Percentiles rank a stretch among this genome's conserved stretches.
These are phyloP conservation scores for Cassiopea xamachana DNA, from an alignment of 30 jellyfish, hydroid and myxozoan genomes.

Conservation along the genomic window DNA sequence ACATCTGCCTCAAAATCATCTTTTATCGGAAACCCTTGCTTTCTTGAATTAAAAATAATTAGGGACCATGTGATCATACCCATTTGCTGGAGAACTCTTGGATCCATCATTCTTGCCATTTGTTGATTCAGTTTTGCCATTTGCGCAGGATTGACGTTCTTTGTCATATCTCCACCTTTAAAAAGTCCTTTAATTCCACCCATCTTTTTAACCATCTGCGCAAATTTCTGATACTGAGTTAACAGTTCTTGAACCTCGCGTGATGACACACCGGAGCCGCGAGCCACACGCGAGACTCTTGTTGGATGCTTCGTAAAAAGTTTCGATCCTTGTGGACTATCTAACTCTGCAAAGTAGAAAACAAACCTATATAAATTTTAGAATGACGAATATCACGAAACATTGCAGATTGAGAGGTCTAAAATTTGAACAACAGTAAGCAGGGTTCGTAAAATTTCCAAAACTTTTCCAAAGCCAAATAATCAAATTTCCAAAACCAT, in stretches of 20 bases:
- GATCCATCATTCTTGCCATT: constrained; percentile 99
- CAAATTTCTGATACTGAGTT: constrained; percentile 92
- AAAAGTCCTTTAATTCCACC: constrained; percentile 98
- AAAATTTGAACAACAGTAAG: too few species aligned
- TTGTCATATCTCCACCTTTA: constrained; percentile 96
- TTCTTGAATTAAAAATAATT: neutral
- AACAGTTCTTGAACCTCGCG: constrained; percentile 95
- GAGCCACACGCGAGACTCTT: constrained; percentile 93
- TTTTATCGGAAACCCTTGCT: neutral
- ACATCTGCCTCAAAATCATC: too few species aligned
- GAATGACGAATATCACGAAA: neutral
- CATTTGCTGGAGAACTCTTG: constrained; percentile 96
- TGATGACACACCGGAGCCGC: constrained; percentile 98
- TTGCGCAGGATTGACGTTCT: constrained; percentile 95
- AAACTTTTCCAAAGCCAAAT: too few species aligned
- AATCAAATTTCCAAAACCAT: too few species aligned
- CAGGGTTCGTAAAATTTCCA: too few species aligned
- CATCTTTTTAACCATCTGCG: constrained; percentile 98
- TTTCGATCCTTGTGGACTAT: constrained; percentile 98
- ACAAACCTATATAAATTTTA: neutral
- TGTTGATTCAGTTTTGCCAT: constrained; percentile 96
- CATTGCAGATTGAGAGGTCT: neutral
- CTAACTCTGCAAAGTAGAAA: constrained; percentile 80
- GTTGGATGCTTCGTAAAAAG: constrained; percentile 96
- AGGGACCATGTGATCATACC: constrained; percentile 57